phyloP scores from a whole-genome alignment of 1,140 invertebrate species.

The Drosophila insularis region DNA sequence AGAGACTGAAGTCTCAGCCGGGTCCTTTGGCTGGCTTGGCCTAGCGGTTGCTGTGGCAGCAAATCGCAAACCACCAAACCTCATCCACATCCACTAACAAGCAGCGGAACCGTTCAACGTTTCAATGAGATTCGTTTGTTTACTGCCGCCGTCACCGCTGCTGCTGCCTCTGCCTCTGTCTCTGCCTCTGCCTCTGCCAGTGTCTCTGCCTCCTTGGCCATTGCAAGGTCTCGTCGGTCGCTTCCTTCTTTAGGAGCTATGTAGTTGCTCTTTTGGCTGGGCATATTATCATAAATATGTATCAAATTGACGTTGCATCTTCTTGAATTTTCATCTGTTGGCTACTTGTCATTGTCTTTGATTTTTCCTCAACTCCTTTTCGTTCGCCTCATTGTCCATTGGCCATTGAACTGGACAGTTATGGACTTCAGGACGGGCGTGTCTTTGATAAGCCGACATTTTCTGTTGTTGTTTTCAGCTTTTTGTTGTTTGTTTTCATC shows the following conservation, averaged over 20 bases:
- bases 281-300: slow-evolving; percentile 80
- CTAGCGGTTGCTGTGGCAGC: slow-evolving; percentile 62
- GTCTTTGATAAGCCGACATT: slow-evolving; percentile 73
- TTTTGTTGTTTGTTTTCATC: slow-evolving; percentile 17
- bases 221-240: slow-evolving; percentile 24
- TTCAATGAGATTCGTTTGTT: slow-evolving; percentile 52
- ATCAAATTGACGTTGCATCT: slow-evolving; percentile 81
- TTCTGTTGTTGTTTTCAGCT: slow-evolving; percentile 36
- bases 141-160: slow-evolving; percentile 22
- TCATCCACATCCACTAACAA: slow-evolving; percentile 56
- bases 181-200: background rate
- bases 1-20: slow-evolving; percentile 26
- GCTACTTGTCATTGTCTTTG: slow-evolving; percentile 80
- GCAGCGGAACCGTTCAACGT: slow-evolving; percentile 65
- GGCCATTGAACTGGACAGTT: slow-evolving; percentile 61
- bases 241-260: slow-evolving; percentile 8
- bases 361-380: slow-evolving; percentile 66
- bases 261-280: slow-evolving; percentile 39
- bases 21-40: slow-evolving; percentile 2
- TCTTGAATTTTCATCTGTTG: slow-evolving; percentile 78
- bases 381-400: slow-evolving; percentile 58
- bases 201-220: slow-evolving; percentile 50
- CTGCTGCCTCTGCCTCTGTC: slow-evolving; percentile 38
- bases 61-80: background rate
- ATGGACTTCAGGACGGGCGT: slow-evolving; percentile 44